Base-by-base conservation (phyloP, 2,888 invertebrate genomes). In the Phortica magna region DNA sequence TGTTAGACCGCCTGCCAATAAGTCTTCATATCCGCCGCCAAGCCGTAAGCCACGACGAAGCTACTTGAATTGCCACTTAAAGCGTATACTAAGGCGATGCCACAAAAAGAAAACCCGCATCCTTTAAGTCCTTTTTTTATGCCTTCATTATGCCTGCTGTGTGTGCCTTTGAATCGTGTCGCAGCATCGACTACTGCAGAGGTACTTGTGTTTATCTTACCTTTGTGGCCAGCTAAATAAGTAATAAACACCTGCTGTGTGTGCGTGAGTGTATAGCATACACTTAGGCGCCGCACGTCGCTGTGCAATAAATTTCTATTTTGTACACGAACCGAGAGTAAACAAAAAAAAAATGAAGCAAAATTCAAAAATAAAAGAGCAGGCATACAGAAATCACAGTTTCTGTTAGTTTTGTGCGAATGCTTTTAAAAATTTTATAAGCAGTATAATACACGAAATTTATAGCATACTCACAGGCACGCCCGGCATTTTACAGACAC, bases 361-460 rank as follows among this genome's bases (percentile, higher is more conserved):
- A 17, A 55, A 55, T 55, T 7, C 7, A n/a, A 43, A 41, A 68
- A 14, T 31, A 65, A 41, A 39, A 41, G 1, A 22, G 12, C 2
- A 42, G 43, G 17, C n/a, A 17, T 6, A 42, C 42, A 67, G 39
- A 41, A 68, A 68, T 68, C 68, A 48, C 48, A 43, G 42, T 48
- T 68, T 55, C 4, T 42, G 42, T 70, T 70, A 48, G 22, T 22
- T 70, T 70, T 70, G 10, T 1, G 10, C 6, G 17, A 5, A 48
- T 48, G 79, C 81, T 78, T 84, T 88, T 86, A 84, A 85, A 88
- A 88, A 81, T 84, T 86, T 86, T 81, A 83, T 81, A 83, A 85
- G 82, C 76, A 81, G 75, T 80, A 84, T 81, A 88, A 83, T 86
- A 84, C 85, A 80, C 80, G 75, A 79, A 83, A 88, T 86, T 87